Evolutionary conservation across 2,888 invertebrate genomes (phyloP).

Genomic region (Nebria salina): DNA sequence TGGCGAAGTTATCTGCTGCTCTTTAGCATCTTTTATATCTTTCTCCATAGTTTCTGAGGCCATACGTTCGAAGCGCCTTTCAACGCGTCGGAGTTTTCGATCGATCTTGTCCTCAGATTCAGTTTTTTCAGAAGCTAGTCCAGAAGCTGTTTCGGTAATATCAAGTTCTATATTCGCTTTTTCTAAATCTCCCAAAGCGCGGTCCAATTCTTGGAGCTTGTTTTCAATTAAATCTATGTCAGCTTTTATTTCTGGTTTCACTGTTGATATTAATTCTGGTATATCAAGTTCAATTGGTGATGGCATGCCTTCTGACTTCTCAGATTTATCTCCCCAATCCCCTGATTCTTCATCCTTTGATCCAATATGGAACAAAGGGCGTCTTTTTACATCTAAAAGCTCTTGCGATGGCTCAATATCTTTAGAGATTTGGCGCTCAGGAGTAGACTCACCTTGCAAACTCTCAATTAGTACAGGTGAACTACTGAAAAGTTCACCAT

Average conservation of each 20-base stretch:
- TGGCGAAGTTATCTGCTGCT: slow-evolving; percentile 57
- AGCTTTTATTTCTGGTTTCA: slow-evolving; percentile 49
- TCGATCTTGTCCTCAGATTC: slow-evolving; percentile 54
- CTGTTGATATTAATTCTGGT: slow-evolving; percentile 44
- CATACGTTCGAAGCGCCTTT: slow-evolving; percentile 65
- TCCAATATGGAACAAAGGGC: slow-evolving; percentile 63
- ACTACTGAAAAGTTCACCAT: neutral
- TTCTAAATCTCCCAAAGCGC: slow-evolving; percentile 60
- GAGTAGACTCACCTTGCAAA: slow-evolving; percentile 9
- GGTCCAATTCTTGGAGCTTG: slow-evolving; percentile 60
- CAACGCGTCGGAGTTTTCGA: slow-evolving; percentile 62
- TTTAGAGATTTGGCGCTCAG: slow-evolving; percentile 14
- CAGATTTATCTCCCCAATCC: slow-evolving; percentile 31
- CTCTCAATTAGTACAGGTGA: slow-evolving; percentile 36
- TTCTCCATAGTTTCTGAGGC: slow-evolving; percentile 63
- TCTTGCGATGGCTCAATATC: slow-evolving; percentile 4
- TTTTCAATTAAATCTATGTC: slow-evolving; percentile 59
- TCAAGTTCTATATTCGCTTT: slow-evolving; percentile 52
- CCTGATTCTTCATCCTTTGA: slow-evolving; percentile 60
- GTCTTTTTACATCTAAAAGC: slow-evolving; percentile 51
- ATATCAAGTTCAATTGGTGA: slow-evolving; percentile 50
- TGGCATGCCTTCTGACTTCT: slow-evolving; percentile 20
- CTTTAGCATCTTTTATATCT: slow-evolving; percentile 55
- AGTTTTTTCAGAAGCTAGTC: slow-evolving; percentile 20
- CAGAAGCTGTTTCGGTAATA: slow-evolving; percentile 32